A percentile compares a stretch with the other conserved stretches of the same genome.
Conservation (phyloP, 2,113 vertebrate genomes). For the Podarcis cretensis region DNA sequence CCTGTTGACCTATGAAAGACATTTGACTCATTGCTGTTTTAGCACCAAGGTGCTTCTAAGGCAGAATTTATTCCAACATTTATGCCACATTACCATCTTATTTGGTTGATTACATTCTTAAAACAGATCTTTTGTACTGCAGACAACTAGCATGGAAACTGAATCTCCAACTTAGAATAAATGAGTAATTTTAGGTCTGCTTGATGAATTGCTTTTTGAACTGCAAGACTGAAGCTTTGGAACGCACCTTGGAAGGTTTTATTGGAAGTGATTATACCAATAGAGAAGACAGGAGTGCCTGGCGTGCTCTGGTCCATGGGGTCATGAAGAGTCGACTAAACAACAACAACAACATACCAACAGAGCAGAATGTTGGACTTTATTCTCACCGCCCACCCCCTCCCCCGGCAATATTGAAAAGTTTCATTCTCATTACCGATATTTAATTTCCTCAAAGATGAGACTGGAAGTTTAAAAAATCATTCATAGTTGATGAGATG, state of each 20-base stretch:
- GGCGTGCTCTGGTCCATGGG: too few species aligned
- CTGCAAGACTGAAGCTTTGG: neutral
- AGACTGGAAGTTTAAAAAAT: neutral
- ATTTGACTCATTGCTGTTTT: conserved; percentile 64
- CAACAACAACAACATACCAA: too few species aligned
- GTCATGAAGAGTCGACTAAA: too few species aligned
- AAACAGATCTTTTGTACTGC: conserved; percentile 53
- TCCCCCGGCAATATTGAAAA: neutral
- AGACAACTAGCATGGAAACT: neutral
- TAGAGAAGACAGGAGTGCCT: too few species aligned
- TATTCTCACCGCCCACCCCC: neutral
- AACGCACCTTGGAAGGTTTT: conserved; percentile 15
- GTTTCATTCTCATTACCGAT: neutral
- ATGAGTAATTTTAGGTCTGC: conserved; percentile 34
- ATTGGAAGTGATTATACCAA: neutral
- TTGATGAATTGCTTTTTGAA: conserved; percentile 23
- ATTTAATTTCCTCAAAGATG: neutral
- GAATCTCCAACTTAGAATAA: neutral
- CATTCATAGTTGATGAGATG: neutral
- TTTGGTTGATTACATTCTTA: conserved; percentile 65
- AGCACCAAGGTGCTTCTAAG: conserved; percentile 41
- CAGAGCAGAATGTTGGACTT: neutral
- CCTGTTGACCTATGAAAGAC: conserved; percentile 16
- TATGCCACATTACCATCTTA: conserved; percentile 60
- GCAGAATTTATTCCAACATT: conserved; percentile 61